Base-by-base conservation (phyloP, 1,140 invertebrate species). In the Harlomillsia oculata region DNA sequence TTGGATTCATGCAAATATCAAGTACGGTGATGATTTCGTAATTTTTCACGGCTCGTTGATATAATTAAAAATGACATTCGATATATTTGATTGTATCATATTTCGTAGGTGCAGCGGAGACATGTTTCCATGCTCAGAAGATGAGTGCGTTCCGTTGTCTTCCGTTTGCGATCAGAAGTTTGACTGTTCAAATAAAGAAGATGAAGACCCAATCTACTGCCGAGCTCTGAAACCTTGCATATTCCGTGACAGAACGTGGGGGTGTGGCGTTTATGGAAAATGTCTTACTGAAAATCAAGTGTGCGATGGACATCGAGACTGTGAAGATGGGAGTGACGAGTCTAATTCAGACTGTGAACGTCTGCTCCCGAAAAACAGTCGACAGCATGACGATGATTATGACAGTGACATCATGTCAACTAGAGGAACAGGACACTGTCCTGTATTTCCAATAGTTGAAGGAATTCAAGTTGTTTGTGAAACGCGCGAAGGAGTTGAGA, bases 151-250 rank as follows among this genome's bases (percentile, higher is more conserved):
- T 13, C 13, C 36, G 14, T 14, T 46, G 0, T 37, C 34, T 1
- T 26, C 18, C 26, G 16, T 58, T 25, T 58, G 56, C 32, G 46
- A 58, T 52, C 48, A 46, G 39, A 45, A n/a, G 29, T 1, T 2
- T 11, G 40, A 53, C 25, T 58, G 56, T 39, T 6, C 40, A 2
- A 16, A 37, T 11, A 23, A 34, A 1, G 23, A 30, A 37, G 56
- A 58, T 29, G 56, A 58, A 30, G 50, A 58, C 11, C 26, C 39
- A 21, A 37, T 45, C 39, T 58, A 45, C 29, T 58, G 56, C 18
- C 39, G 56, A 29, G 56, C 49, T 8, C 28, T n/a, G n/a, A 52
- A 46, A 5, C 41, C 50, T 14, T 58, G 56, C 21, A 51, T 44
- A n/a, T 37, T 36, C 11, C 34, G 20, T n/a, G 45, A 32, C 2